phyloP scores from a whole-genome alignment of 2,888 invertebrate species.

The Liposcelis brunnea region DNA sequence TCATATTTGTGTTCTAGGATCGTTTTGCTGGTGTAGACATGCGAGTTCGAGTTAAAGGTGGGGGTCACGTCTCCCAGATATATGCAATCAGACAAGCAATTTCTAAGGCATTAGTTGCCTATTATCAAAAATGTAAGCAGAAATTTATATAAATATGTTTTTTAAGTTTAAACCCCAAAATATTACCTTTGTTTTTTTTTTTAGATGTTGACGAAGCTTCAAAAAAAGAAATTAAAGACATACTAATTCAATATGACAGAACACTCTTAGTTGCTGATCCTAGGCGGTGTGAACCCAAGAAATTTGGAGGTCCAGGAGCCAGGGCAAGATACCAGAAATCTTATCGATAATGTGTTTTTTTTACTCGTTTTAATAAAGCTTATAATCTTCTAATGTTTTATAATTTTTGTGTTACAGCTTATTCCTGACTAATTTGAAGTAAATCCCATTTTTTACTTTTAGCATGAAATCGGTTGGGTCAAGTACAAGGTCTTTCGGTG shows the following conservation, averaged over 20 bases:
- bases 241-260: conserved; percentile 93
- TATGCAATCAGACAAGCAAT: conserved; percentile 98
- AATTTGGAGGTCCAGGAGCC: conserved; percentile 99
- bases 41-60: conserved; percentile 92
- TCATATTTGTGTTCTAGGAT: conserved; percentile 42
- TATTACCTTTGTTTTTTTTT: conserved; percentile 21
- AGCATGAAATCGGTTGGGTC: too few relatives aligned
- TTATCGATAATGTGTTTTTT: conserved; percentile 71
- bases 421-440: too few relatives aligned
- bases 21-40: conserved; percentile 95
- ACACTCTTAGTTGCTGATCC: conserved; percentile 97
- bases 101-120: conserved; percentile 93
- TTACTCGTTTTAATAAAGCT: conserved; percentile 13
- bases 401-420: too few relatives aligned
- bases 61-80: conserved; percentile 97
- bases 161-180: too few relatives aligned
- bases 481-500: too few relatives aligned
- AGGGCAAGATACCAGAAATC: conserved; percentile 99
- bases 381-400: too few relatives aligned
- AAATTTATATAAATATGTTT: too few relatives aligned
- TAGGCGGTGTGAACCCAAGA: conserved; percentile 97
- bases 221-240: conserved; percentile 98
- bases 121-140: conserved; percentile 97
- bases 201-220: conserved; percentile 97
- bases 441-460: too few relatives aligned